Base-by-base conservation (phyloP, 2,888 invertebrate genomes). In the Thecocarcelia acutangulata region DNA sequence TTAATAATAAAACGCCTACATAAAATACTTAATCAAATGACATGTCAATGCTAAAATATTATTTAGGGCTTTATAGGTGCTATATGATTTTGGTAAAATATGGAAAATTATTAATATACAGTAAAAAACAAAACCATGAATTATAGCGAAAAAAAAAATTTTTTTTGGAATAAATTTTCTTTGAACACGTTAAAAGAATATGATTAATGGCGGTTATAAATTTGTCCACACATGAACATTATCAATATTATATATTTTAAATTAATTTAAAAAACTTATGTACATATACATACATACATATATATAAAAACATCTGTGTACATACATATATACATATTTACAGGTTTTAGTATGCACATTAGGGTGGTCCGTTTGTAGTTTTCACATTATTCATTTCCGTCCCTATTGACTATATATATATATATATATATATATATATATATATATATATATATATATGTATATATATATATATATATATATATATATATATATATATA, bases 151-250 rank as follows among this genome's bases (percentile, higher is more conserved):
- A 3, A 44, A 33, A 33, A 33, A 4, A 17, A 37, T 44, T 44
- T 3, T 46, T 0, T 33, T 64, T 58, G n/a, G 4, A 28, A 37
- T 63, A 17, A 17, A 15, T 48, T 59, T 68, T 42, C 28, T 74
- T 54, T 56, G 24, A 56, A 63, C 61, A 46, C 59, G 19, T 42
- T 56, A 46, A 54, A 28, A 11, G 17, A 52, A 54, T 13, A 56
- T 80, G 69, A 80, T 75, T 75, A 63, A 80, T 80, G 59, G 64
- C 28, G 11, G 28, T 19, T 48, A 64, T 80, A 73, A 68, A 79
- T 73, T 68, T 24, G 13, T 52, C 61, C 37, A 33, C 12, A 42
- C n/a, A 58, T 24, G 24, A 44, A 40, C 13, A 61, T 68, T 50
- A 54, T 54, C 44, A 70, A 64, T 42, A 40, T 64, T 42, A 64